Evolutionary conservation across 2,113 vertebrate genomes (phyloP).

Genomic region (Menura novaehollandiae): DNA sequence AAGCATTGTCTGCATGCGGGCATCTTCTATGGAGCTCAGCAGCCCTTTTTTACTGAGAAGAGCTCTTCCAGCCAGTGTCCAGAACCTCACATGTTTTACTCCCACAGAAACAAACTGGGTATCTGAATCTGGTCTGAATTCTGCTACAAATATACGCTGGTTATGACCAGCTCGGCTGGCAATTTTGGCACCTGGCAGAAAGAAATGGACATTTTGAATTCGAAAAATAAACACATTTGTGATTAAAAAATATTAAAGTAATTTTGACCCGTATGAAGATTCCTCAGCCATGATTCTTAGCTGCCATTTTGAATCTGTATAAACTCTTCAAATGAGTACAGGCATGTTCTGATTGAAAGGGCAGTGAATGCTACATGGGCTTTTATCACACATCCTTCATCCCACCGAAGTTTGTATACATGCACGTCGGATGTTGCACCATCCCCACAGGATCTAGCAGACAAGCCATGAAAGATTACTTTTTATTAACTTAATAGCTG

Average conservation of each 20-base stretch:
- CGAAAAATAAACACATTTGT: neutral
- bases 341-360: neutral
- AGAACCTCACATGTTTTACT: constrained; percentile 96
- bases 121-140: constrained; percentile 97
- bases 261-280: neutral
- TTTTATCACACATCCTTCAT: neutral
- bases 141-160: constrained; percentile 96
- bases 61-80: constrained; percentile 91
- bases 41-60: constrained; percentile 95
- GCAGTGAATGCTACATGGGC: neutral
- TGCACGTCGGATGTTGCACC: neutral
- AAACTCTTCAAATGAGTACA: neutral
- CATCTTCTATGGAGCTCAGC: constrained; percentile 88
- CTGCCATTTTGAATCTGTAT: neutral
- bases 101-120: constrained; percentile 98
- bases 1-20: constrained; percentile 96
- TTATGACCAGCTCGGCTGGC: constrained; percentile 89
- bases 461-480: neutral
- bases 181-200: constrained; percentile 88
- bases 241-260: neutral
- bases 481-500: neutral
- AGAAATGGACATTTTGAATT: neutral
- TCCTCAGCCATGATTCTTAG: neutral
- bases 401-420: neutral
- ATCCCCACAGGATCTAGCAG: neutral